Evolutionary conservation across 30 jellyfish, hydroid and myxozoan species (phyloP), one percentile per base, ranked within the genome.

Genomic region (Hydractinia echinata): DNA sequence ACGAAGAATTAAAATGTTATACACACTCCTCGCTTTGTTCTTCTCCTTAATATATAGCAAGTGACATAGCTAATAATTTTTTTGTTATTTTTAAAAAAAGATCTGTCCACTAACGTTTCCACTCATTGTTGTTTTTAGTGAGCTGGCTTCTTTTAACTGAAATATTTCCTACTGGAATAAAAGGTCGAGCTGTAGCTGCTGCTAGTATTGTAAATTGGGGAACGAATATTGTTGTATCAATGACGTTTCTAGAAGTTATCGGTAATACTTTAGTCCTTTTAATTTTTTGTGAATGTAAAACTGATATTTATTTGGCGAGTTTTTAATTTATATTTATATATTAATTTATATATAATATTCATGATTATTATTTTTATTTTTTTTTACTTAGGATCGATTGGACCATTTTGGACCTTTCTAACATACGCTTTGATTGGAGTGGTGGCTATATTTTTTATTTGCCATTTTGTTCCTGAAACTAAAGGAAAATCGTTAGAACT

Each of bases 181-280:
- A 85, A 80, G 97, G 97, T 54, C 66, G 97, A 72, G 97, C 97
- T 8, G 97, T 82, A 54, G 92, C 97, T 10, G 70, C 77, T 5
- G 97, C 95, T 7, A 89, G 95, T 64, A 81, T 85, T 11, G 81
- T 89, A 73, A 89, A 89, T 72, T 89, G 95, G 95, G 97, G 97
- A 85, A 89, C 97, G 15, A 89, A 89, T 55, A 89, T 89, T 20
- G 8, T 89, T 14, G 78, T 85, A n/a, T 89, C 97, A 49, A 52
- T 85, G 89, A 84, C 97, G 10, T 89, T 85, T 53, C 83, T 89
- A 14, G 95, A 85, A 7, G 66, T 85, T 19, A 76, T 87, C 7
- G 89, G 96, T 87, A 71, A 71, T 86, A 9, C 19, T 13, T 51
- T 4, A 7, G n/a, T 7, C 4, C 18, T 6, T 30, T 30, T 30